A percentile compares a stretch with the other conserved stretches of the same genome.
These are phyloP conservation scores for Protomyctophum bolini DNA, from an alignment of 2,113 vertebrate species.

Conservation along the genomic window DNA sequence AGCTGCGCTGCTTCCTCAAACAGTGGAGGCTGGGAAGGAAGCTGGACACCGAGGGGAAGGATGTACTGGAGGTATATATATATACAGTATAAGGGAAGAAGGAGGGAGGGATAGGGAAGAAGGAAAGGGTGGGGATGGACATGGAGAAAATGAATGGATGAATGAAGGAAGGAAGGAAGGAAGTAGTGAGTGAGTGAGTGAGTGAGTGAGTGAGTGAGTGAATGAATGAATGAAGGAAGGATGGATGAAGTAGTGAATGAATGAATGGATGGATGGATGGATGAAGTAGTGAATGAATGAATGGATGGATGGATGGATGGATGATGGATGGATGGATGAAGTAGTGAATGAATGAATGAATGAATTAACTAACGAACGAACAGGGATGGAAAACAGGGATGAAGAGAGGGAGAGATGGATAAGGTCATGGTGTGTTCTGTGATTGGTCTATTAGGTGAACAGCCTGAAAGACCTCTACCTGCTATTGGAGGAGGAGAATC, in stretches of 20 bases:
- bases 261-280: not conserved
- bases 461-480: conserved; percentile 94
- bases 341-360: not conserved
- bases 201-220: too few relatives aligned
- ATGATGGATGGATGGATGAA: not conserved
- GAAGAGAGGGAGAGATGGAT: not conserved
- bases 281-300: too few relatives aligned
- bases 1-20: conserved; percentile 97
- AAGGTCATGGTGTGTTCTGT: conserved; percentile 8
- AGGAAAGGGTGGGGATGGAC: not conserved
- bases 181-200: too few relatives aligned
- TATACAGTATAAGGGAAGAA: not conserved
- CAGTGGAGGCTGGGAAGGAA: conserved; percentile 91
- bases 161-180: not conserved
- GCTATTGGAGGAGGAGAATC: conserved; percentile 90
- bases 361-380: too few relatives aligned
- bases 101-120: not conserved
- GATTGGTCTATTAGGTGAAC: conserved; percentile 82
- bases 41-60: conserved; percentile 86
- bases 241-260: too few relatives aligned
- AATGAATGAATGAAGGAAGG: too few relatives aligned
- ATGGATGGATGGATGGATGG: not conserved
- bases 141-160: not conserved
- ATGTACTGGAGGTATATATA: conserved; percentile 90
- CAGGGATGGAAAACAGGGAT: not conserved